Base-by-base conservation (phyloP, 64 coral and sea anemone genomes). In the Platygyra sinensis region DNA sequence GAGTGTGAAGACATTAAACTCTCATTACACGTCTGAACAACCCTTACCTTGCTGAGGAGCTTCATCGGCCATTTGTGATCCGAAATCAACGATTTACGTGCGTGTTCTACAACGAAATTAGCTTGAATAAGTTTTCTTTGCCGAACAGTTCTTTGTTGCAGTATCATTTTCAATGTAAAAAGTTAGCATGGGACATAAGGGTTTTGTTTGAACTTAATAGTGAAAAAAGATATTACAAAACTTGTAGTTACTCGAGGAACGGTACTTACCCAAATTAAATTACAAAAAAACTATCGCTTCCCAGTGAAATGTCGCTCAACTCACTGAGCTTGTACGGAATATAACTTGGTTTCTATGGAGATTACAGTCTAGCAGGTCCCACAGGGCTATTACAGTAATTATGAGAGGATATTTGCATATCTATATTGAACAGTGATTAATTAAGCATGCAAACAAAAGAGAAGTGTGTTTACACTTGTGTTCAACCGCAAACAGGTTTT, bases 331-430 rank as follows among this genome's bases (percentile, higher is more conserved):
- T 81, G 33, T 62, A 17, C 2, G 63, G 22, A 55, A 11, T 51
- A 8, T 28, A 25, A 6, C 19, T 10, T 24, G 38, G 63, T 85
- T 67, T 71, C 81, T 72, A 85, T 85, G 62, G 81, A 85, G 67
- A 85, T 64, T 19, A 46, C 3, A 50, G 22, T 25, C 8, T 28
- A 17, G 52, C 62, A 11, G 81, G 62, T 85, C 81, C 81, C 62
- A 50, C 39, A 24, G 62, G 20, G 38, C 33, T 14, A 24, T 38
- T 69, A 46, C 59, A 65, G 80, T 85, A 52, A 72, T 51, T 28
- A 51, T 29, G 61, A 52, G 39, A 5, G 81, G 17, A 15, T 85
- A 71, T 85, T 85, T 85, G 62, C 81, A 72, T 85, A 72, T 72
- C 42, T 27, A 10, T 27, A 10, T 72, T 15, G 24, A 72, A 85